A percentile compares a stretch with the other conserved stretches of the same genome.
These are phyloP conservation scores for Ruditapes philippinarum DNA, from an alignment of 1,140 invertebrate genomes.

Conservation along the genomic window DNA sequence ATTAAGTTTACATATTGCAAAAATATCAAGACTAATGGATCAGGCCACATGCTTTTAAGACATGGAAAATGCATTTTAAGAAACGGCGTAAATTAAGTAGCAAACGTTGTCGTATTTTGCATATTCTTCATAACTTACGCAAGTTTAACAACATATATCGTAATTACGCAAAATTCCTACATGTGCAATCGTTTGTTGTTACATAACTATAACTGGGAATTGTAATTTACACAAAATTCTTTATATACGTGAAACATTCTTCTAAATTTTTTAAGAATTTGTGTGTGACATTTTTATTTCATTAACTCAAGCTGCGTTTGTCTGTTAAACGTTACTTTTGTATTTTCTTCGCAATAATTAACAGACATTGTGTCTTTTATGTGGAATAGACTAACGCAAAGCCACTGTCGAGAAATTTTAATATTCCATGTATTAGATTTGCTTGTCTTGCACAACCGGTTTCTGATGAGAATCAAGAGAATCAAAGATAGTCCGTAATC, in stretches of 20 bases:
- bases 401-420: too few relatives aligned
- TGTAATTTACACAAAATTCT: constrained; percentile 38
- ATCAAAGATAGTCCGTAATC: too few relatives aligned
- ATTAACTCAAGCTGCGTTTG: constrained; percentile 48
- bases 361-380: not conserved
- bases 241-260: constrained; percentile 43
- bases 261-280: constrained; percentile 23
- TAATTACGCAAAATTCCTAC: constrained; percentile 49
- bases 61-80: constrained; percentile 57
- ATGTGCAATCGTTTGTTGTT: constrained; percentile 55
- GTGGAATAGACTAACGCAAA: too few relatives aligned
- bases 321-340: constrained; percentile 18
- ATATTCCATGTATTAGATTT: too few relatives aligned
- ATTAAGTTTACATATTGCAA: constrained; percentile 16
- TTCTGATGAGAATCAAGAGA: too few relatives aligned
- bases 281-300: constrained; percentile 42
- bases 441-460: too few relatives aligned
- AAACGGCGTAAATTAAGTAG: constrained; percentile 38
- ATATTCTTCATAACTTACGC: constrained; percentile 21
- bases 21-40: constrained; percentile 43
- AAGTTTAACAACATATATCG: constrained; percentile 45
- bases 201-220: constrained; percentile 38
- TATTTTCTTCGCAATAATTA: not conserved
- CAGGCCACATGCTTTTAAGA: constrained; percentile 15
- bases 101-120: constrained; percentile 51